Evolutionary conservation across 2,888 invertebrate genomes (phyloP).

Genomic region (Thumatha senex): DNA sequence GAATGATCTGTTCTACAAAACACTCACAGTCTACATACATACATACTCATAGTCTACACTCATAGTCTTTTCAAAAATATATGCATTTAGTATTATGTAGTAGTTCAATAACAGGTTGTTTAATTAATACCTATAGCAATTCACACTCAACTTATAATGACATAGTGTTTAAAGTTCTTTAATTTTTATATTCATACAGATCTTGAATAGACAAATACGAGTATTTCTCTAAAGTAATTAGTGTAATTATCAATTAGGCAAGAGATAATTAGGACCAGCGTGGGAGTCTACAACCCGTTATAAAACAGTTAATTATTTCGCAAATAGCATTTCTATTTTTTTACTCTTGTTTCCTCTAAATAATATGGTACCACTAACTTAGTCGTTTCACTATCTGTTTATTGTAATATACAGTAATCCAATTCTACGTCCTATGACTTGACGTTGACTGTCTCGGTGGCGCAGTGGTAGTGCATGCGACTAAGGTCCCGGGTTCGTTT

Average conservation of each 20-base stretch:
- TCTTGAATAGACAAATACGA: conserved; percentile 18
- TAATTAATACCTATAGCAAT: not conserved
- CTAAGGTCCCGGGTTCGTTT: too few species aligned
- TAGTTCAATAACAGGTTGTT: conserved; percentile 12
- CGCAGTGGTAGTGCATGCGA: too few species aligned
- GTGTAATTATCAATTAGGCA: conserved; percentile 10
- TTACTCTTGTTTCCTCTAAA: not conserved
- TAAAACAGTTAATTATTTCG: conserved; percentile 13
- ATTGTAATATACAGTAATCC: too few species aligned
- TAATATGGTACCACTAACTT: too few species aligned
- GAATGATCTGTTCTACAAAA: conserved; percentile 35
- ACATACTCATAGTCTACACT: too few species aligned
- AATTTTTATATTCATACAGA: conserved; percentile 17
- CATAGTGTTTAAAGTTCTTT: conserved; percentile 9
- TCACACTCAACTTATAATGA: conserved; percentile 6
- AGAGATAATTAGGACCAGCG: conserved; percentile 28
- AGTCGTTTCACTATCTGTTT: too few species aligned
- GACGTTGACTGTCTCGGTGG: too few species aligned
- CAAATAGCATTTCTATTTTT: not conserved
- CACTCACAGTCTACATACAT: conserved; percentile 10
- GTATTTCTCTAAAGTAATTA: conserved; percentile 24
- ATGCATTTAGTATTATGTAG: conserved; percentile 19
- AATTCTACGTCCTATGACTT: too few species aligned
- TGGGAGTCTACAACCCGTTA: conserved; percentile 14
- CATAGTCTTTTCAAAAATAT: too few species aligned